These are phyloP conservation scores for Pteropus alecto DNA, from an alignment of 2,113 vertebrate genomes.

Conservation along the genomic window DNA sequence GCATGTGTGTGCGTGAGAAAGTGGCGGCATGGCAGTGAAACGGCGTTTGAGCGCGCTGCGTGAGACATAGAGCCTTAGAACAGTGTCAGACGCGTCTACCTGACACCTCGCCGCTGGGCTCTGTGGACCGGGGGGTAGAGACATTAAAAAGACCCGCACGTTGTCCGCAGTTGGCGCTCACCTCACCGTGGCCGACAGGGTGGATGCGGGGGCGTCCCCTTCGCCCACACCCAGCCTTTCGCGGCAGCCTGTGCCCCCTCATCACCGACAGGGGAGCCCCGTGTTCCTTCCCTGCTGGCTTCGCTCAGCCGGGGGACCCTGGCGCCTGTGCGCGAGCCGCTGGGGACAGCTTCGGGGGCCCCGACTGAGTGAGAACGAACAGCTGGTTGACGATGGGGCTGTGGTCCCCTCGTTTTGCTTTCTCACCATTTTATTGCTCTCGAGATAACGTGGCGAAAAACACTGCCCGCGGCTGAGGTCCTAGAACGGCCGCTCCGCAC, in stretches of 20 bases:
- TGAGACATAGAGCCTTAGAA: background rate
- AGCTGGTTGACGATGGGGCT: rapidly evolving
- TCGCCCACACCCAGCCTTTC: rapidly evolving
- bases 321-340: background rate
- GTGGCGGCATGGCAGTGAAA: rapidly evolving
- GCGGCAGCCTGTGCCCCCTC: rapidly evolving
- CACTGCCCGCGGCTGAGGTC: rapidly evolving
- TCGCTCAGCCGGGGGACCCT: too few relatives aligned
- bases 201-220: background rate
- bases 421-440: background rate
- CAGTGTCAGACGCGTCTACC: too few relatives aligned
- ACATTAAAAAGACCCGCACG: rapidly evolving
- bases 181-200: background rate
- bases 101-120: rapidly evolving
- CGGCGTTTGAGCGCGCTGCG: rapidly evolving
- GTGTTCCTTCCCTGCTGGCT: too few relatives aligned
- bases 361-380: too few relatives aligned
- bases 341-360: rapidly evolving
- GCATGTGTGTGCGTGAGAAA: too few relatives aligned
- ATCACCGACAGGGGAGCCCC: too few relatives aligned
- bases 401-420: too few relatives aligned
- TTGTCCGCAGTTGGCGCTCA: background rate
- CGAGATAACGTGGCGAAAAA: rapidly evolving
- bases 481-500: background rate
- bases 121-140: rapidly evolving